Evolutionary conservation across 2,113 vertebrate species (phyloP), one percentile per base, ranked within the genome.

Genomic region (Fulmarus glacialis): DNA sequence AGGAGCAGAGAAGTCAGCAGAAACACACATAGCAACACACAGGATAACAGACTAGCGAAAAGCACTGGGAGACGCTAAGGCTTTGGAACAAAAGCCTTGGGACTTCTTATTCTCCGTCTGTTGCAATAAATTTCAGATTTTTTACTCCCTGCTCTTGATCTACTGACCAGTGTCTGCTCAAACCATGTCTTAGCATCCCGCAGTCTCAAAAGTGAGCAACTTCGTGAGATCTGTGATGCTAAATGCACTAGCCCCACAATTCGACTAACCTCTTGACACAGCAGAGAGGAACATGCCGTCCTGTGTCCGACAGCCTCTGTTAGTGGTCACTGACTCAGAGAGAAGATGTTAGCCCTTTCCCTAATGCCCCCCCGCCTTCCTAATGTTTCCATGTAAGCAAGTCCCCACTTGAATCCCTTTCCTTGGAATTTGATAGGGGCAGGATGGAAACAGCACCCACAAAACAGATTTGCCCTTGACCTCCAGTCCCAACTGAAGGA

Each of bases 121-220:
- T 42, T 42, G 26, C 53, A 68, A 52, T 8, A 52, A 9, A 45
- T 6, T 32, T 42, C 55, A 36, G 24, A 29, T 47, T 56, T 89
- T 77, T 60, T 48, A 26, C 26, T 56, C 77, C 47, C 52, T 60
- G 58, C 42, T 77, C 21, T 38, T 13, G 32, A n/a, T 2, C 32
- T 20, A 48, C 58, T 45, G 47, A 56, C 13, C 2, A 1, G 90
- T 5, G 2, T 18, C 64, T 67, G 86, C 64, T 90, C 29, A 66
- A 82, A 62, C 47, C 19, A 1, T 11, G 8, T 16, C 64, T 22
- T 11, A 30, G 45, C 1, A 1, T 64, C 18, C 12, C 1, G 0
- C 17, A 53, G 75, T 2, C 70, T 59, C 38, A 40, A 27, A 52
- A 70, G 7, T 1, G 56, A 75, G 56, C 15, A 63, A 14, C 43